Evolutionary conservation across 2,888 invertebrate species (phyloP).

Genomic region (Cantharis lateralis): DNA sequence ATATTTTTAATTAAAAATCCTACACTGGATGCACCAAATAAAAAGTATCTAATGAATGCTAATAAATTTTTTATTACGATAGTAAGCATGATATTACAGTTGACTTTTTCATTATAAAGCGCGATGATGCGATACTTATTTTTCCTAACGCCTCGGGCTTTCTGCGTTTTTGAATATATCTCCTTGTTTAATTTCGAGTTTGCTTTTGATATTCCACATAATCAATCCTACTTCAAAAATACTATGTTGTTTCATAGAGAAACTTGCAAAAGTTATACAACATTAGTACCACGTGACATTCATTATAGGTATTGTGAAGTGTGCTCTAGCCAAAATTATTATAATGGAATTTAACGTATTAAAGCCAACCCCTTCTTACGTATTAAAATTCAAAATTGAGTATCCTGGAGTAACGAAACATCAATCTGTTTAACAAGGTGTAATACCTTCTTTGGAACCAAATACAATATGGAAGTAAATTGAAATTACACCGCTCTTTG

Average conservation of each 20-base stretch:
- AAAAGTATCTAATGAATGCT: background rate
- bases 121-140: conserved; percentile 1
- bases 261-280: background rate
- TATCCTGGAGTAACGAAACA: background rate
- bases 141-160: background rate
- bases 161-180: background rate
- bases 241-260: background rate
- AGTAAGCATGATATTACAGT: background rate
- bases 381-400: background rate
- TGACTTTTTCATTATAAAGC: background rate
- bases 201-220: background rate
- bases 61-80: background rate
- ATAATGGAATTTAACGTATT: background rate
- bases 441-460: background rate
- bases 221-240: background rate
- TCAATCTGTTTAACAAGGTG: background rate
- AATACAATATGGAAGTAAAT: background rate
- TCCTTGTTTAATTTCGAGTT: background rate
- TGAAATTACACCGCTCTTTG: background rate
- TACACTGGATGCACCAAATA: background rate
- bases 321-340: background rate
- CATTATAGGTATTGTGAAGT: background rate
- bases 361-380: background rate
- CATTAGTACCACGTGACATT: background rate
- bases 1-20: background rate